A percentile compares a stretch with the other conserved stretches of the same genome.
These are phyloP conservation scores for Pectinophora gossypiella DNA, from an alignment of 1,140 invertebrate genomes.

Conservation along the genomic window DNA sequence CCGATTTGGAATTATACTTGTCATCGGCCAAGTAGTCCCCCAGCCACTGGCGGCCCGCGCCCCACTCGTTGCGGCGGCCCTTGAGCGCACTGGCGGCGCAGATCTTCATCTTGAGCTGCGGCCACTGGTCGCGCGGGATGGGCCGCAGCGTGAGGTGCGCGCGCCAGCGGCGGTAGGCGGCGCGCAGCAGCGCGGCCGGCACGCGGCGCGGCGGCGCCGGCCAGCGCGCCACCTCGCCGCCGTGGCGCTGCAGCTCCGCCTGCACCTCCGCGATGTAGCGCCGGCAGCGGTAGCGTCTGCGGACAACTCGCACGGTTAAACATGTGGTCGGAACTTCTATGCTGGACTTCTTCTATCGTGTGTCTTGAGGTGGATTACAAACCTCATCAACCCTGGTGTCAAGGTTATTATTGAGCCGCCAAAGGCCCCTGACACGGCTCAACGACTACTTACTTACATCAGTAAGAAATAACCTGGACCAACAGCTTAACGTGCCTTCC, in stretches of 20 bases:
- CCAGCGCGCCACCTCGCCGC: conserved; percentile 77
- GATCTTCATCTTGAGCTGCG: conserved; percentile 89
- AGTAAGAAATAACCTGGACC: no score
- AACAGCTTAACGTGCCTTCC: no score
- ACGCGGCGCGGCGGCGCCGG: conserved; percentile 80
- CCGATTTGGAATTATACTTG: conserved; percentile 84
- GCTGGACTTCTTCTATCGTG: no score
- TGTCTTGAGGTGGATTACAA: no score
- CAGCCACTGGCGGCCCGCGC: conserved; percentile 89
- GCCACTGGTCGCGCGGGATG: conserved; percentile 89
- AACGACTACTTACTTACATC: no score
- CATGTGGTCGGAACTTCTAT: no score
- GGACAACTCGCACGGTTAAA: no score
- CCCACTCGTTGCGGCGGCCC: conserved; percentile 87
- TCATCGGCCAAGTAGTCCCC: conserved; percentile 92
- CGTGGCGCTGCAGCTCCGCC: conserved; percentile 25
- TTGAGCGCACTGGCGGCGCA: conserved; percentile 86
- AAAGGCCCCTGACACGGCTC: no score
- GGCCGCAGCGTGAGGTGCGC: conserved; percentile 90
- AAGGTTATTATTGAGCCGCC: no score
- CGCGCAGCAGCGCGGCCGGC: conserved; percentile 76
- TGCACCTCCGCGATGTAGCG: conserved; percentile 84
- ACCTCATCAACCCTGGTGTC: no score
- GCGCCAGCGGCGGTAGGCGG: conserved; percentile 87
- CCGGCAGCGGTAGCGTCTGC: conserved; percentile 86